phyloP scores from a whole-genome alignment of 1,140 invertebrate species.

The Callitettix versicolor region DNA sequence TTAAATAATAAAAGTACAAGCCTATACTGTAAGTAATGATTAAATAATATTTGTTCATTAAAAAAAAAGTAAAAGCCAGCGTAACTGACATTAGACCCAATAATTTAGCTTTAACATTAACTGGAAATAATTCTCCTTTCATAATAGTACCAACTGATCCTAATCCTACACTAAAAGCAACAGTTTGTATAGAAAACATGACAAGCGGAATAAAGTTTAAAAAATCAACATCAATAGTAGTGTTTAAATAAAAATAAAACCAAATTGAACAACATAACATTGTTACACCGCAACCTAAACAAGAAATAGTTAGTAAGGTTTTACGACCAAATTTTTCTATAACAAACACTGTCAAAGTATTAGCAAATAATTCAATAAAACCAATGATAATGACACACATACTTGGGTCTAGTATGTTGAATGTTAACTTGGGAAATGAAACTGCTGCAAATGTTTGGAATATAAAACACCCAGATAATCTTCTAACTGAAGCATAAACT shows the following conservation, averaged over 20 bases:
- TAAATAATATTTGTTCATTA: slow-evolving; percentile 66
- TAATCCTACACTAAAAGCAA: too few species aligned
- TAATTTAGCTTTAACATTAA: slow-evolving; percentile 16
- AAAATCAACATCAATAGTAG: slow-evolving; percentile 6
- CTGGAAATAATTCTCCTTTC: slow-evolving; percentile 19
- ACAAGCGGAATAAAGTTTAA: slow-evolving; percentile 12
- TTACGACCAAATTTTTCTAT: too few species aligned
- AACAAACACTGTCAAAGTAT: too few species aligned
- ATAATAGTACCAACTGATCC: slow-evolving; percentile 18
- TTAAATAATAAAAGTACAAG: slow-evolving; percentile 61
- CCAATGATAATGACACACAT: slow-evolving; percentile 19
- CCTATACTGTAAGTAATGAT: slow-evolving; percentile 46
- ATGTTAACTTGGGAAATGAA: slow-evolving; percentile 20
- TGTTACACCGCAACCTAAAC: slow-evolving; percentile 15
- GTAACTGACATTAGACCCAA: slow-evolving; percentile 16
- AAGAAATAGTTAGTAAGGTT: slow-evolving; percentile 39
- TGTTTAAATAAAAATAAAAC: slow-evolving; percentile 13
- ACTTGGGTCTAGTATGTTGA: slow-evolving; percentile 7
- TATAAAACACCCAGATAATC: slow-evolving; percentile 21
- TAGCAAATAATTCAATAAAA: slow-evolving; percentile 23
- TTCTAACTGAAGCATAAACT: slow-evolving; percentile 21
- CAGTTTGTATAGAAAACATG: too few species aligned
- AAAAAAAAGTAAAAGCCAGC: slow-evolving; percentile 31
- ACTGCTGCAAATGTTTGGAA: slow-evolving; percentile 25
- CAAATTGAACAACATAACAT: slow-evolving; percentile 15